Conservation (phyloP, 1,140 invertebrate species). For the Papilio polyxenes region DNA sequence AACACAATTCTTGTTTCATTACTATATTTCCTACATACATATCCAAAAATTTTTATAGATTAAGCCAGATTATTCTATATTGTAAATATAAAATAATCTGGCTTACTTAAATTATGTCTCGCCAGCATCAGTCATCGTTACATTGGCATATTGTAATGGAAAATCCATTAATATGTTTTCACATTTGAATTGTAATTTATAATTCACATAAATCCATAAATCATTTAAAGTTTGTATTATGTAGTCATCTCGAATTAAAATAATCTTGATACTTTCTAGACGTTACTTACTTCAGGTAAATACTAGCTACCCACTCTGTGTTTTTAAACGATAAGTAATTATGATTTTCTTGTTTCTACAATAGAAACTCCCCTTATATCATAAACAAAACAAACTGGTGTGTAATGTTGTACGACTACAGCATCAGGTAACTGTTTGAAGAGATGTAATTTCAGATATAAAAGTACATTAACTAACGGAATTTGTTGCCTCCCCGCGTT, state of each 20-base stretch:
- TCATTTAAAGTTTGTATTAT: too few relatives aligned
- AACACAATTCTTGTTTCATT: neutral
- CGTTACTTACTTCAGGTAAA: too few relatives aligned
- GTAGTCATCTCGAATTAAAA: neutral
- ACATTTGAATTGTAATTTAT: neutral
- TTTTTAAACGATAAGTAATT: too few relatives aligned
- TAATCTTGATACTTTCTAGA: neutral
- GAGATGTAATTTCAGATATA: neutral
- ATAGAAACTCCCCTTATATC: too few relatives aligned
- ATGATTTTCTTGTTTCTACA: too few relatives aligned
- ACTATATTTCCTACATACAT: too few relatives aligned
- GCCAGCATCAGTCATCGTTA: neutral
- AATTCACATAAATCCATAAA: neutral
- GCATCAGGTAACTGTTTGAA: neutral
- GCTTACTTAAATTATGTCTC: neutral
- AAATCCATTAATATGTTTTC: neutral
- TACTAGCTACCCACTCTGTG: too few relatives aligned
- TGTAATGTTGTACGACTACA: too few relatives aligned
- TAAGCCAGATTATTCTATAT: too few relatives aligned
- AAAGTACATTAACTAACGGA: neutral
- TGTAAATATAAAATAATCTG: neutral
- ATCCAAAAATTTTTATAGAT: too few relatives aligned
- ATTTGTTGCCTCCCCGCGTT: slow-evolving; percentile 9
- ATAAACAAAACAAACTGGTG: too few relatives aligned
- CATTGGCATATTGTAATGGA: neutral